Evolutionary conservation across 2,888 invertebrate genomes (phyloP), one percentile per base, ranked within the genome.

Genomic region (Cetonia aurata): DNA sequence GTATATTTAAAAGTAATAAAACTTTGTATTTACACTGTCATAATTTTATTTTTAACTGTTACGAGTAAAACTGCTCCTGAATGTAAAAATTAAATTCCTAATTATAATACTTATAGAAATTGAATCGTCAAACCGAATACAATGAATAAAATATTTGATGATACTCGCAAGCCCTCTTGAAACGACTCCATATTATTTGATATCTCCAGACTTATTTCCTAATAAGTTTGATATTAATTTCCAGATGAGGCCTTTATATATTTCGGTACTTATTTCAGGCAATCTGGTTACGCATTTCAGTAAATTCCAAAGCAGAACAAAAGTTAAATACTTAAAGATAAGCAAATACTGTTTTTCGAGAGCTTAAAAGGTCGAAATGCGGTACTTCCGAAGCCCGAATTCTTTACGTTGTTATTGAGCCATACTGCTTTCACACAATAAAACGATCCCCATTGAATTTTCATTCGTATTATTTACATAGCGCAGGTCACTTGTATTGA

Each of bases 371-470:
- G 33, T 62, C 31, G 31, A 37, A 62, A 62, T 48, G 46, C 46
- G 33, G 50, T 65, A 37, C 50, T n/a, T 15, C 1, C 8, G 37
- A 8, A 46, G 50, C n/a, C 13, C 8, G 17, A 12, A 65, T 65
- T 65, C 62, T 65, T 65, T 50, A 37, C 62, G 37, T 65, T 65
- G 62, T 65, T 65, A 65, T 65, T 41, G 62, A 65, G 19, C 37
- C 50, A 50, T 15, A 10, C 60, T 42, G 62, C 31, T 37, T 65
- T 33, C 50, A 65, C 62, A 50, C 62, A 65, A 50, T 65, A 65
- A 37, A 65, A 50, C 50, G 50, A 50, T 46, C 37, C 62, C 52
- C 41, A 65, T 65, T 65, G 62, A 65, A 65, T 65, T 65, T 52
- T 65, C 62, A 50, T 50, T 65, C 37, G 62, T 50, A 50, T 50